Evolutionary conservation across 2,113 vertebrate species (phyloP).

Genomic region (Otocyon megalotis): DNA sequence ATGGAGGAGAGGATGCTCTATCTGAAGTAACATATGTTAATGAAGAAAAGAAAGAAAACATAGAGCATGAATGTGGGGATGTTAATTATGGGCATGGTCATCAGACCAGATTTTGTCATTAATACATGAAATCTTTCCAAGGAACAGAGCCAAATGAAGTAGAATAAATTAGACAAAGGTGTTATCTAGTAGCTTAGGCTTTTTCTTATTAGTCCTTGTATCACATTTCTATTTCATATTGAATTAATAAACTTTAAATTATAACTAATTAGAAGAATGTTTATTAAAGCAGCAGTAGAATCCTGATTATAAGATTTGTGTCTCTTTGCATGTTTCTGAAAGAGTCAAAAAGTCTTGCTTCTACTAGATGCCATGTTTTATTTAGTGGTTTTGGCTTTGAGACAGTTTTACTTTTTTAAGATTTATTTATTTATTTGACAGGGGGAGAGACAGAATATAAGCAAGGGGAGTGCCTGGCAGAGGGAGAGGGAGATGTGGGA

Average conservation of each 20-base stretch:
- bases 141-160: conserved; percentile 13
- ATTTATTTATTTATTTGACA: too few relatives aligned
- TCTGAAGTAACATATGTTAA: neutral
- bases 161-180: neutral
- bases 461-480: too few relatives aligned
- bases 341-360: neutral
- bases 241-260: conserved; percentile 31
- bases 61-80: neutral
- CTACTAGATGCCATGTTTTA: neutral
- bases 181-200: conserved; percentile 9
- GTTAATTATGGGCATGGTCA: neutral
- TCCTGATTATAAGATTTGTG: conserved; percentile 14
- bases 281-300: conserved; percentile 27
- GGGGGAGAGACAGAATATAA: too few relatives aligned
- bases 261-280: neutral
- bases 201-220: conserved; percentile 17
- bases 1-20: neutral
- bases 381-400: neutral
- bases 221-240: conserved; percentile 53
- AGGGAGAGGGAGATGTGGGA: too few relatives aligned
- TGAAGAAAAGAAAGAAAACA: conserved; percentile 27
- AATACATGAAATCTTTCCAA: conserved; percentile 44
- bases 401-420: neutral
- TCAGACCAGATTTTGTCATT: neutral
- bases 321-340: conserved; percentile 8